A percentile compares a stretch with the other conserved stretches of the same genome.
Evolutionary conservation across 2,797 vertebrate genomes (phyloP).

Genomic region (Oreortyx pictus): DNA sequence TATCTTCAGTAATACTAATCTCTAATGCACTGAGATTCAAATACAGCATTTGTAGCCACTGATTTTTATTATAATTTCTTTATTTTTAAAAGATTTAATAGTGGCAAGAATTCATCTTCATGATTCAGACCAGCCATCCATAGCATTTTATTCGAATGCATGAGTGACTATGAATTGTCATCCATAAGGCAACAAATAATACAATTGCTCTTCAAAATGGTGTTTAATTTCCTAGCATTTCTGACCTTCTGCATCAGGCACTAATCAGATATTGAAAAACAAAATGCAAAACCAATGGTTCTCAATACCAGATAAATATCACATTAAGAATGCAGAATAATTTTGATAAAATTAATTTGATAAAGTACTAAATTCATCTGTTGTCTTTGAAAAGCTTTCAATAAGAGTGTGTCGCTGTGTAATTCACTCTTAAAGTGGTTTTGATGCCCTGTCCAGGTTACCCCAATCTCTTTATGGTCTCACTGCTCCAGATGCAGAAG

Average conservation of each 20-base stretch:
- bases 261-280: not conserved
- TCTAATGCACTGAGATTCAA: not conserved
- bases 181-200: not conserved
- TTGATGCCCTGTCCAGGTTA: not conserved
- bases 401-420: fast-evolving
- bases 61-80: not conserved
- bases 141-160: not conserved
- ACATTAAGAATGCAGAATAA: not conserved
- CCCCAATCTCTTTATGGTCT: not conserved
- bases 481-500: not conserved
- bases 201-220: not conserved
- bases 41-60: not conserved
- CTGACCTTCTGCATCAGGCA: not conserved
- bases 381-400: not conserved
- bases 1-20: not conserved
- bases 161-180: not conserved
- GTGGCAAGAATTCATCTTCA: not conserved
- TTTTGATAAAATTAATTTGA: not conserved
- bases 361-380: not conserved
- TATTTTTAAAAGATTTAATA: not conserved
- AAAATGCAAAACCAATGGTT: not conserved
- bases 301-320: not conserved
- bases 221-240: not conserved
- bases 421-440: not conserved
- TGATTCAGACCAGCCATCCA: not conserved